These are phyloP conservation scores for Margarornis squamiger DNA, from an alignment of 2,797 vertebrate genomes.

Conservation along the genomic window DNA sequence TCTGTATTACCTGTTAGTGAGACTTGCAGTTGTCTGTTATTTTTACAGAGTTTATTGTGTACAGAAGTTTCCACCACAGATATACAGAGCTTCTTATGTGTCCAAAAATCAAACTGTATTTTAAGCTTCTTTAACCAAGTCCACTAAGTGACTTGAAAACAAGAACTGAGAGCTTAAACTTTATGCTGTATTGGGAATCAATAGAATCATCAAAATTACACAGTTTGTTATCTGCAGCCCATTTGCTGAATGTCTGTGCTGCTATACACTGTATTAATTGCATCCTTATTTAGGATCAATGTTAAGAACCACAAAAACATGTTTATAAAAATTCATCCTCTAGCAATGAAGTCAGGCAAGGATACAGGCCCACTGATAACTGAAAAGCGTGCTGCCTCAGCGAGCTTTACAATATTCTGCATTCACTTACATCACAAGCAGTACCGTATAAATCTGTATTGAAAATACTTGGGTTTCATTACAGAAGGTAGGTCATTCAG, in stretches of 20 bases:
- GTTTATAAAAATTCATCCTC: not conserved
- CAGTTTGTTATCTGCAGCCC: not conserved
- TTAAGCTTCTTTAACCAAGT: not conserved
- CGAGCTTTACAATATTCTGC: not conserved
- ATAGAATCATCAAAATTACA: not conserved
- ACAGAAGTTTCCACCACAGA: not conserved
- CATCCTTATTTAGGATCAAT: not conserved
- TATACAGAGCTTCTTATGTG: not conserved
- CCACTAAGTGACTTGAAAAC: constrained; percentile 16
- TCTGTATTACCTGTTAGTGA: not conserved
- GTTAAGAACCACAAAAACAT: not conserved
- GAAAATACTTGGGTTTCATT: not conserved
- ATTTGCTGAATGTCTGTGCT: not conserved
- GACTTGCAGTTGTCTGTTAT: not conserved
- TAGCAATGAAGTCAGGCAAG: not conserved
- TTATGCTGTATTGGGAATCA: constrained; percentile 21
- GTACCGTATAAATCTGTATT: not conserved
- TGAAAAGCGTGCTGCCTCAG: not conserved
- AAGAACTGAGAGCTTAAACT: not conserved
- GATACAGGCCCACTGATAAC: not conserved
- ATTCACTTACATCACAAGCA: not conserved
- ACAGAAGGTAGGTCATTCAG: not conserved
- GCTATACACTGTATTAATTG: not conserved
- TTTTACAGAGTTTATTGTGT: not conserved
- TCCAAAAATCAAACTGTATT: not conserved